Conservation (phyloP, 2,888 invertebrate species). For the Agrotis exclamationis region DNA sequence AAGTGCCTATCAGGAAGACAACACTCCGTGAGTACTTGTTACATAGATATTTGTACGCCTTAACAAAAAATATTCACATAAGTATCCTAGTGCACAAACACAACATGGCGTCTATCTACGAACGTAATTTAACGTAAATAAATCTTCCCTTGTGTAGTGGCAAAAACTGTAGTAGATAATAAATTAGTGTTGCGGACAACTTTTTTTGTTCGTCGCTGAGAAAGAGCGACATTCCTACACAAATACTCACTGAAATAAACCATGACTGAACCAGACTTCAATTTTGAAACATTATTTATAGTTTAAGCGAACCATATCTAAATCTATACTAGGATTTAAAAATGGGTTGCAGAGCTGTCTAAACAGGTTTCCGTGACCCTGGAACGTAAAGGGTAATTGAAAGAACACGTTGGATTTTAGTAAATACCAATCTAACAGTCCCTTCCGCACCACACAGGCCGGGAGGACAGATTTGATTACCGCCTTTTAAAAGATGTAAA, state of each 20-base stretch:
- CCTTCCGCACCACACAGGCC: too few relatives aligned
- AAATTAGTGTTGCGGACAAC: slow-evolving; percentile 58
- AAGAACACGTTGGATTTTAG: too few relatives aligned
- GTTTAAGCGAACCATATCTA: not conserved
- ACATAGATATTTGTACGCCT: not conserved
- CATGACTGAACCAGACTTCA: slow-evolving; percentile 31
- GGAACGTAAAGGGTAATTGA: too few relatives aligned
- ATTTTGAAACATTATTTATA: slow-evolving; percentile 22
- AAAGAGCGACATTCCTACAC: slow-evolving; percentile 42
- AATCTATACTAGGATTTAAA: not conserved
- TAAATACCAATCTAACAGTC: too few relatives aligned
- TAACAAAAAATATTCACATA: slow-evolving; percentile 16
- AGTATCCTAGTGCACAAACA: slow-evolving; percentile 33
- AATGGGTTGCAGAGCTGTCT: not conserved
- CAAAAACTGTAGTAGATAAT: slow-evolving; percentile 65
- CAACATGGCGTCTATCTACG: slow-evolving; percentile 44
- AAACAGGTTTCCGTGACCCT: too few relatives aligned
- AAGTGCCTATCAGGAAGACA: too few relatives aligned
- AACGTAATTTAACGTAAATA: slow-evolving; percentile 57
- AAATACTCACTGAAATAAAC: slow-evolving; percentile 49
- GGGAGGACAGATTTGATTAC: too few relatives aligned
- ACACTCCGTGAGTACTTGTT: too few relatives aligned
- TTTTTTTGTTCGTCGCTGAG: slow-evolving; percentile 53
- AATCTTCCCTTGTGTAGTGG: slow-evolving; percentile 56
- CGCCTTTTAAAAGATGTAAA: too few relatives aligned